Base-by-base conservation (phyloP, 2,888 invertebrate genomes). In the Gnatocerus cornutus region DNA sequence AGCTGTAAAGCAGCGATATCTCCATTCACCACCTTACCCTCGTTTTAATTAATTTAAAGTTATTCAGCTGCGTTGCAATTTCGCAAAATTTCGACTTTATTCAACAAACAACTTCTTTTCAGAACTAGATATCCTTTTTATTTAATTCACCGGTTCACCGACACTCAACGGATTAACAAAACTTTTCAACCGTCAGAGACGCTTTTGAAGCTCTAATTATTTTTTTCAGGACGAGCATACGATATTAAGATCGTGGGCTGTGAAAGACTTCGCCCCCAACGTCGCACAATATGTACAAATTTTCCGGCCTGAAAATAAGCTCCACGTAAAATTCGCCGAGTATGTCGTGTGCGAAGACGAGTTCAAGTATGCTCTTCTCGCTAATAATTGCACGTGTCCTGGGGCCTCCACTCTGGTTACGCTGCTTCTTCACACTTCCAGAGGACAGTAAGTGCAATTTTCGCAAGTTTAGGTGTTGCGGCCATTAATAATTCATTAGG, bases 311-410 rank as follows among this genome's bases (percentile, higher is more conserved):
- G 98, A 99, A 87, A 98, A 98, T 85, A 99, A 99, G 84, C 90
- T 99, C 77, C 99, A 99, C 86, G 98, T 99, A 50, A 97, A 98
- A 86, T 99, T 99, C 86, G 99, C 99, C 41, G 98, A 99, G 84
- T 97, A 96, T 85, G 96, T 98, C 10, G 98, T 99, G 33, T 99
- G 99, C 86, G 99, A 99, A 85, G 98, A 99, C 84, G 99, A 99
- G 86, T 98, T 99, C 87, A 99, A 99, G 86, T 99, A 99, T 84
- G 98, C 98, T 14, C 89, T 99, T 68, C 87, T 99, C 76, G 98
- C 99, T 71, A 99, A 99, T 88, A 99, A 99, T 86, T 99, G 98
- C 87, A 95, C 98, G 72, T 98, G 97, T 85, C 98, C 98, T 0
- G 99, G 98, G 10, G 97, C 97, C 9, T 98, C 98, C 46, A 98